Evolutionary conservation across 2,888 invertebrate genomes (phyloP).

Genomic region (Lucinisca nassula): DNA sequence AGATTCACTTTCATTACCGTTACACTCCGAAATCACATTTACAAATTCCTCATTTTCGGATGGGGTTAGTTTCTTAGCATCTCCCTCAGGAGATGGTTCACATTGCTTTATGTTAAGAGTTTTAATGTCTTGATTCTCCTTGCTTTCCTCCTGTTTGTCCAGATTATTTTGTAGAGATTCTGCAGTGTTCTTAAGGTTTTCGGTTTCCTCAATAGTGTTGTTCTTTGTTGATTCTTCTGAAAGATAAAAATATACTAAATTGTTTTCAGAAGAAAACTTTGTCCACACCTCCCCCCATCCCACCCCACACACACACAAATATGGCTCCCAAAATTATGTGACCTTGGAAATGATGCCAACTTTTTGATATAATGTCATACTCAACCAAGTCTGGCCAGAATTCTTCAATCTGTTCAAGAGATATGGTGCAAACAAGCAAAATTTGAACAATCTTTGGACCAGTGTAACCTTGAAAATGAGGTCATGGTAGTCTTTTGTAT

Average conservation of each 20-base stretch:
- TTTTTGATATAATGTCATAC: no score
- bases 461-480: no score
- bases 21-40: conserved; percentile 70
- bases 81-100: conserved; percentile 60
- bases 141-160: conserved; percentile 52
- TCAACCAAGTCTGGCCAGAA: no score
- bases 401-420: no score
- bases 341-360: no score
- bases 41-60: conserved; percentile 60
- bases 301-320: no score
- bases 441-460: no score
- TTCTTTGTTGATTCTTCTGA: conserved; percentile 57
- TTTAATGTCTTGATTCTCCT: conserved; percentile 64
- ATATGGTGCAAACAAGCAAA: no score
- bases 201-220: conserved; percentile 54
- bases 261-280: no score
- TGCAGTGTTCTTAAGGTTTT: conserved; percentile 67
- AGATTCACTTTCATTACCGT: conserved; percentile 79
- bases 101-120: conserved; percentile 68
- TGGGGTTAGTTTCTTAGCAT: conserved; percentile 9
- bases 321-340: no score
- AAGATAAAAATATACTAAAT: conserved; percentile 11
- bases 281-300: no score
- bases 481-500: no score
- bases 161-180: conserved; percentile 68